Evolutionary conservation across 2,113 vertebrate species (phyloP), one percentile per base, ranked within the genome.

Genomic region (Lampris incognitus): DNA sequence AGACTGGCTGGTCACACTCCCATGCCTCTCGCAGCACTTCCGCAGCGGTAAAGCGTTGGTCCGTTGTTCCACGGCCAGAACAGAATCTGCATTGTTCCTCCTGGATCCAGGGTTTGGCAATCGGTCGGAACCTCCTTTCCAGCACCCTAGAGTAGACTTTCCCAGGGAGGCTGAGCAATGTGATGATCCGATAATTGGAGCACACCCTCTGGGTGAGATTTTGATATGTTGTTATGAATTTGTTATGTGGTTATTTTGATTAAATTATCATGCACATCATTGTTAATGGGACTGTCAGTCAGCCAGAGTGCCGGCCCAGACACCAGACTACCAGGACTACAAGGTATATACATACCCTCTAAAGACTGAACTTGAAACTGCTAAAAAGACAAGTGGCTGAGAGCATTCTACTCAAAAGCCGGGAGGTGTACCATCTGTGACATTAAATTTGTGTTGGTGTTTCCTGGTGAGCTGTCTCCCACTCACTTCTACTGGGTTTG

Each of bases 241-340:
- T 24, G 24, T 24, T 24, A 24, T 24, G 0, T 24, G 24, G 24
- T 24, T 24, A 24, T 24, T 24, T 24, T 24, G 24, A 56, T 60
- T 57, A 76, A 44, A 66, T 61, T 66, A 59, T 50, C 57, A 40
- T 42, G 5, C 6, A 1, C 46, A 36, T 52, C 1, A 72, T 95
- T 92, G 94, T 92, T 92, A 92, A 95, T 95, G 92, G 80, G 79
- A 66, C 73, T 83, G 87, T 93, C 91, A 91, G 75, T 91, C 85
- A 86, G 80, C 79, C 52, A 40, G 74, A 85, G 86, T 91, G 87
- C 90, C 89, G 72, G 83, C 51, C 61, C 70, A 87, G 89, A 89
- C 88, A 85, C 85, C 65, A 76, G 74, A 87, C 83, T 58, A 56
- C 63, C 88, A 89, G 90, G 88, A 84, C 72, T 51, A 76, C 78